Evolutionary conservation across 2,888 invertebrate species (phyloP).

Genomic region (Cataglyphis cursor): DNA sequence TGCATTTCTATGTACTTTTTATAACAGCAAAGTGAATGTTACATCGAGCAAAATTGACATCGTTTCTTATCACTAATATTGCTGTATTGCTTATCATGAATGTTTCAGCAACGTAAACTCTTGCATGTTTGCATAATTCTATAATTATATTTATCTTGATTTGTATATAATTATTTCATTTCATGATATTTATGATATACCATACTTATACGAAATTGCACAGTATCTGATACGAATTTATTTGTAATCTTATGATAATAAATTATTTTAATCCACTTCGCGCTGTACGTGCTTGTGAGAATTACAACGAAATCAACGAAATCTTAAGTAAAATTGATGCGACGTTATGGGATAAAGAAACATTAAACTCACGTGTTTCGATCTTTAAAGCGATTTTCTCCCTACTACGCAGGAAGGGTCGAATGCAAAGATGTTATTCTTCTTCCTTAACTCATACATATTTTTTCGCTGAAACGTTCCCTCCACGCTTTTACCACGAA

Average conservation of each 20-base stretch:
- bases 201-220: not conserved
- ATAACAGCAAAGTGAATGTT: not conserved
- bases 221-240: slow-evolving; percentile 8
- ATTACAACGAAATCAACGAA: slow-evolving; percentile 56
- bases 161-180: not conserved
- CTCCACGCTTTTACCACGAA: slow-evolving; percentile 66
- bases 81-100: not conserved
- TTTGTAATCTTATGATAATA: slow-evolving; percentile 4
- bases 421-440: slow-evolving; percentile 74
- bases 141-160: not conserved
- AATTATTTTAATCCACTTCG: slow-evolving; percentile 17
- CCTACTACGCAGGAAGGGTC: slow-evolving; percentile 53
- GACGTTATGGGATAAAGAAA: slow-evolving; percentile 54
- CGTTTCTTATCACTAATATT: not conserved
- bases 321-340: slow-evolving; percentile 52
- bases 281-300: slow-evolving; percentile 2
- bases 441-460: slow-evolving; percentile 77
- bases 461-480: slow-evolving; percentile 67
- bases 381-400: slow-evolving; percentile 70
- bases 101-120: not conserved
- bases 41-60: not conserved
- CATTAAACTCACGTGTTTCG: slow-evolving; percentile 75
- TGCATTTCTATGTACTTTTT: not conserved
- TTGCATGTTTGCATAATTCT: not conserved
- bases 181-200: not conserved